Conservation (phyloP, 1,140 invertebrate species). For the Gonatopus flavifemur region DNA sequence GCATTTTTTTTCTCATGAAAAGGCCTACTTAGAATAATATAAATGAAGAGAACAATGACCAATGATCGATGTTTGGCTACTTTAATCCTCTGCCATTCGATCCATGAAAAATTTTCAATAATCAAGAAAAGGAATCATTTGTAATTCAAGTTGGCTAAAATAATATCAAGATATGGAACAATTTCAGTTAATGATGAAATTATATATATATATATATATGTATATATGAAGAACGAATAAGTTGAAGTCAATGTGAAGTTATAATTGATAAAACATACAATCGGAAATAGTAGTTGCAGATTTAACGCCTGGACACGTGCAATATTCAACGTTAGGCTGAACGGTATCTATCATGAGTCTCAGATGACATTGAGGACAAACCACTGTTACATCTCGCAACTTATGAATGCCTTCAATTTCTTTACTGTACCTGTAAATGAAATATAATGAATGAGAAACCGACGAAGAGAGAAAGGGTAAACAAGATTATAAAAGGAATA, state of each 20-base stretch:
- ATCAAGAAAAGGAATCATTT: no score
- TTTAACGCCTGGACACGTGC: conserved; percentile 46
- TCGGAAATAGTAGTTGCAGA: conserved; percentile 13
- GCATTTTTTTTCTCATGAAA: no score
- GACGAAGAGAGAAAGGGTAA: not conserved
- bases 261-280: conserved; percentile 21
- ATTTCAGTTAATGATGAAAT: no score
- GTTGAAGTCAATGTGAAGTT: not conserved
- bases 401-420: conserved; percentile 59
- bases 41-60: no score
- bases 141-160: no score
- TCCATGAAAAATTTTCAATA: no score
- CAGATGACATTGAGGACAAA: conserved; percentile 63
- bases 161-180: not conserved
- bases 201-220: not conserved
- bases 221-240: not conserved
- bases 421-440: conserved; percentile 46
- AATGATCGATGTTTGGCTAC: no score
- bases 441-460: not conserved
- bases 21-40: no score
- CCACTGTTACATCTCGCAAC: conserved; percentile 62
- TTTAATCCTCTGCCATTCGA: no score
- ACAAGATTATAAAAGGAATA: not conserved
- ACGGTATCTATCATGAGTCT: conserved; percentile 62
- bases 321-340: conserved; percentile 60